Conservation (phyloP, 2,113 vertebrate genomes). For the Bettongia penicillata region DNA sequence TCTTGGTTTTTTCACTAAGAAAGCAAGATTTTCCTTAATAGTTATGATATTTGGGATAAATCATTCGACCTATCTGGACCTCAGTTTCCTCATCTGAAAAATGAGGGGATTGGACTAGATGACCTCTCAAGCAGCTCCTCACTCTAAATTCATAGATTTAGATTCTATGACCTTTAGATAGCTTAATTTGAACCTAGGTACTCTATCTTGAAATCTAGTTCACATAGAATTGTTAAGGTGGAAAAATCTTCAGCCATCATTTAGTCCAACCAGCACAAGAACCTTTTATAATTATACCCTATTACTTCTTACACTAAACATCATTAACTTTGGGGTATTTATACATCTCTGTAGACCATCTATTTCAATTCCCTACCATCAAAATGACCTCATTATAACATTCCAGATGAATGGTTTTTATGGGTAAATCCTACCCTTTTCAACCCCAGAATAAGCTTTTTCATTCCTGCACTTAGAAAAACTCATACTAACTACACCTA, state of each 20-base stretch:
- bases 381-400: neutral
- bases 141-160: neutral
- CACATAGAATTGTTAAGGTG: neutral
- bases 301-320: neutral
- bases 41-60: neutral
- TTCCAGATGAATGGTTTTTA: accelerated
- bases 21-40: too few species aligned
- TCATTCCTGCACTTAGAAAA: conserved; percentile 43
- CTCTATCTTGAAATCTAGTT: too few species aligned
- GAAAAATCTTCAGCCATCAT: neutral
- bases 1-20: neutral
- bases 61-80: neutral
- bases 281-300: neutral
- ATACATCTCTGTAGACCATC: neutral
- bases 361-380: neutral
- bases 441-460: conserved; percentile 29
- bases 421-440: neutral
- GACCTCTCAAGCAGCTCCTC: neutral
- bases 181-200: too few species aligned
- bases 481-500: neutral
- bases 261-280: neutral
- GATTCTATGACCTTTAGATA: neutral
- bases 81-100: neutral
- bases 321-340: neutral
- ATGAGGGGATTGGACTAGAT: too few species aligned